Evolutionary conservation across 1,140 invertebrate species (phyloP), one percentile per base, ranked within the genome.

Genomic region (Achatina immaculata): DNA sequence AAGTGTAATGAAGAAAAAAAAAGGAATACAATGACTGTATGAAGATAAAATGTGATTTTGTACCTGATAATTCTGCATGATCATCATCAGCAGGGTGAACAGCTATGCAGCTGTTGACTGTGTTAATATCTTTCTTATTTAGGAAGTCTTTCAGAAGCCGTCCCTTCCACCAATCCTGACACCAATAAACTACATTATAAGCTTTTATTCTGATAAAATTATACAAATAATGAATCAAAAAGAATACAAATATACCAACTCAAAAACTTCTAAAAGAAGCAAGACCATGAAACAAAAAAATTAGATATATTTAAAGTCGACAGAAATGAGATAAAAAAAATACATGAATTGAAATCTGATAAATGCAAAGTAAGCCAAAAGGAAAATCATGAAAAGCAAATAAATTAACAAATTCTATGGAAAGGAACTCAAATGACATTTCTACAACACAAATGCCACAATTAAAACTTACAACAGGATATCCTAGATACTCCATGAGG

Each of bases 101-200:
- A 24, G 78, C 78, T 48, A 85, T 78, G 73, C 81, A 86, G 34
- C 81, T 85, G 66, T 85, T 85, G 31, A 87, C 80, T 0, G 86
- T 87, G 31, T 85, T 85, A 14, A 84, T 83, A 58, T 87, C 86
- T 38, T 85, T 86, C 71, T 83, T 83, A 68, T 83, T 80, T 19
- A 86, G 58, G 78, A 86, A 87, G 71, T 85, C 83, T 34, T 80
- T 84, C n/a, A 87, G 58, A 34, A 84, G 79, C 42, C 84, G 78
- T 7, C 84, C 85, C 48, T 79, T 83, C 85, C 82, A 87, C 81
- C 82, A 85, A 68, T 77, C 75, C 84, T 86, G 76, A n/a, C 45
- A 80, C 9, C 28, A 28, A 51, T 71, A 81, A 42, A 74, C 36
- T 48, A 75, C 43, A n/a, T 38, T 40, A 40, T 28, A 7, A 28